Percentiles rank a stretch among this genome's conserved stretches.
Conservation (phyloP, 2,113 vertebrate species). For the Regulus satrapa region DNA sequence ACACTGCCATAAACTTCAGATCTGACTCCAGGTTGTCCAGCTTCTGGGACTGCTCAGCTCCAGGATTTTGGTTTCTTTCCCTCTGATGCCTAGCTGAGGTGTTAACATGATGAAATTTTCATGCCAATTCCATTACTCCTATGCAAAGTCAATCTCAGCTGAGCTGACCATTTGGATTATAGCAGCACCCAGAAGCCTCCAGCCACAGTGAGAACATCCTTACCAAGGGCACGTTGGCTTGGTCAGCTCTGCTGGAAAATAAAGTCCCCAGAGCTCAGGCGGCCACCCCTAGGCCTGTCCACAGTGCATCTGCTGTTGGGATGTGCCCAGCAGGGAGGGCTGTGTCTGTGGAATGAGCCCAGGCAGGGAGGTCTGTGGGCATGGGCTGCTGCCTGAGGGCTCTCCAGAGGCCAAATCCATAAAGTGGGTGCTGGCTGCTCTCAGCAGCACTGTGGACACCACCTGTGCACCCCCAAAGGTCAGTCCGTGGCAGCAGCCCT, state of each 20-base stretch:
- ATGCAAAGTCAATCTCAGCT: background rate
- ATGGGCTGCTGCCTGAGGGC: background rate
- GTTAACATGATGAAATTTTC: background rate
- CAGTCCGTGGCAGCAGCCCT: background rate
- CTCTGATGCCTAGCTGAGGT: background rate
- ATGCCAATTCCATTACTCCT: background rate
- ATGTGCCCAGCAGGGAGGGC: background rate
- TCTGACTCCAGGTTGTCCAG: background rate
- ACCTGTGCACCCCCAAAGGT: background rate
- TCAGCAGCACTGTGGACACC: background rate
- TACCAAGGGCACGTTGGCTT: rapidly evolving
- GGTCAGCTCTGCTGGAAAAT: background rate
- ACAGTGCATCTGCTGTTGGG: background rate
- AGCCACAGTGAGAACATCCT: background rate
- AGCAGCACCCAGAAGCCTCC: background rate
- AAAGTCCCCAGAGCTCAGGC: background rate
- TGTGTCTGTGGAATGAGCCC: background rate
- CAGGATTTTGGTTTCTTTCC: background rate
- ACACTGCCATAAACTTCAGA: background rate
- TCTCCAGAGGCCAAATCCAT: background rate
- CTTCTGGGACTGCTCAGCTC: background rate
- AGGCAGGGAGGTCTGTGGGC: background rate
- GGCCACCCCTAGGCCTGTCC: background rate
- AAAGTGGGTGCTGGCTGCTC: rapidly evolving
- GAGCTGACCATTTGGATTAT: background rate